Evolutionary conservation across 2,113 vertebrate species (phyloP).

Genomic region (Mystacornis crossleyi): DNA sequence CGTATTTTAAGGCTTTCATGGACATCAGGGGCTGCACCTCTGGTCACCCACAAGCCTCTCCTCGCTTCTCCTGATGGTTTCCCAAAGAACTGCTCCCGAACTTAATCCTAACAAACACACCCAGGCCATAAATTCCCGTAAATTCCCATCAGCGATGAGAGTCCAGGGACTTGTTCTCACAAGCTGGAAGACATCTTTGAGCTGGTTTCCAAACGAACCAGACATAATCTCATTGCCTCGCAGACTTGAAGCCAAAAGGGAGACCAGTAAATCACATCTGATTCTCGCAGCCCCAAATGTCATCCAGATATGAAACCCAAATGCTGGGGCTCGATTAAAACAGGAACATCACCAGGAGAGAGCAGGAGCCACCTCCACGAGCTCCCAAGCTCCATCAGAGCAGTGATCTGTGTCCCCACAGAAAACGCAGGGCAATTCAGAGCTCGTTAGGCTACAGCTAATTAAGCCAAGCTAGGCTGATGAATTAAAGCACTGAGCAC

Average conservation of each 20-base stretch:
- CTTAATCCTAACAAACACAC: not conserved
- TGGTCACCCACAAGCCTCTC: not conserved
- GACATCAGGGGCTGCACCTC: not conserved
- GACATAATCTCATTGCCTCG: slow-evolving; percentile 44
- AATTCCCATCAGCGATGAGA: not conserved
- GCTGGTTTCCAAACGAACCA: slow-evolving; percentile 12
- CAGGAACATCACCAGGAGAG: not conserved
- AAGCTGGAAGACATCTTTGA: slow-evolving; percentile 11
- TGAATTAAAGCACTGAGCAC: fast-evolving
- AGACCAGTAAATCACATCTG: not conserved
- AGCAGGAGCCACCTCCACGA: not conserved
- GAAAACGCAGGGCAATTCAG: not conserved
- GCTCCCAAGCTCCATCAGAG: not conserved
- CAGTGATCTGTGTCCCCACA: fast-evolving
- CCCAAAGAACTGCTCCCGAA: not conserved
- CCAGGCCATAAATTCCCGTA: not conserved
- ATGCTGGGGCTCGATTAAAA: not conserved
- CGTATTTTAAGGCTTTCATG: not conserved
- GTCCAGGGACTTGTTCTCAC: not conserved
- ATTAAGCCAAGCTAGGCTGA: not conserved
- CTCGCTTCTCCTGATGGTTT: not conserved
- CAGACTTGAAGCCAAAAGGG: not conserved
- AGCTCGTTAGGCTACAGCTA: not conserved
- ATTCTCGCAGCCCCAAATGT: not conserved
- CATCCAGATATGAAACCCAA: not conserved